These are phyloP conservation scores for Limanda limanda DNA, from an alignment of 2,113 vertebrate genomes.

Conservation along the genomic window DNA sequence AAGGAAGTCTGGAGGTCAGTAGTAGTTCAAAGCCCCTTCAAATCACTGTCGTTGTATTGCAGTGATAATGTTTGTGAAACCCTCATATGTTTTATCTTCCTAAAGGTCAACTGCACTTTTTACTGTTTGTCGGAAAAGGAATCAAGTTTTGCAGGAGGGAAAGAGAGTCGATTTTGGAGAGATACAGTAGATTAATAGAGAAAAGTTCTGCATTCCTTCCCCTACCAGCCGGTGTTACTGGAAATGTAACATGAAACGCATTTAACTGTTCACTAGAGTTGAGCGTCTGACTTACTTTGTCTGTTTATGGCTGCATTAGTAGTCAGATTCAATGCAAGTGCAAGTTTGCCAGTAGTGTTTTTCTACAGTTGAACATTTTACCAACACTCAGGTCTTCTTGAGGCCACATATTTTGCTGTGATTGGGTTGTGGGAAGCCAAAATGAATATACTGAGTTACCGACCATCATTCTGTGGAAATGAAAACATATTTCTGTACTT, in stretches of 20 bases:
- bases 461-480: not conserved
- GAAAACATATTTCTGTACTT: constrained; percentile 3
- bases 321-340: too few species aligned
- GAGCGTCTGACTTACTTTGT: too few species aligned
- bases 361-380: constrained; percentile 37
- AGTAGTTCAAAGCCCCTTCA: constrained; percentile 49
- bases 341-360: constrained; percentile 7
- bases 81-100: constrained; percentile 30
- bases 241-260: too few species aligned
- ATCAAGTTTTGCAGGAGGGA: constrained; percentile 6
- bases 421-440: constrained; percentile 5
- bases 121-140: not conserved
- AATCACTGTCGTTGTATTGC: constrained; percentile 16
- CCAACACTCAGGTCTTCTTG: constrained; percentile 7
- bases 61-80: constrained; percentile 34
- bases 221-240: not conserved
- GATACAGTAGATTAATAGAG: too few species aligned
- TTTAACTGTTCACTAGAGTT: too few species aligned
- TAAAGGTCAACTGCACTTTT: constrained; percentile 29
- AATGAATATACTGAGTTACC: constrained; percentile 6
- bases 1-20: constrained; percentile 37
- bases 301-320: too few species aligned
- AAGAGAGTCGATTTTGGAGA: not conserved
- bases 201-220: not conserved
- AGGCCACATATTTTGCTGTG: not conserved